Conservation (phyloP, 2,888 invertebrate species). For the Sicus ferrugineus region DNA sequence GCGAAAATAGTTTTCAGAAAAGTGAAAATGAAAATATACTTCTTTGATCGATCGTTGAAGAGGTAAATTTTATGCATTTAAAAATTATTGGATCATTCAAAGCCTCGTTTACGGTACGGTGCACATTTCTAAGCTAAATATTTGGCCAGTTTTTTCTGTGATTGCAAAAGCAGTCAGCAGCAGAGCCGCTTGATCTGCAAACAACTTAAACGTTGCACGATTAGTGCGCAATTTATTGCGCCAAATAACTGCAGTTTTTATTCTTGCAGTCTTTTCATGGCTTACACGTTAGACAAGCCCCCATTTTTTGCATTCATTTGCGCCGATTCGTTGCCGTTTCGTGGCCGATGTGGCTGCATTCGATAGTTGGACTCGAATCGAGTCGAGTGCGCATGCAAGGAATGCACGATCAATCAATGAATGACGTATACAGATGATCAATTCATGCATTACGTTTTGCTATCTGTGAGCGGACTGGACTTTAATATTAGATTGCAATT, state of each 20-base stretch:
- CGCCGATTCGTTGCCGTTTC: background rate
- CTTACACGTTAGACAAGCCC: conserved; percentile 24
- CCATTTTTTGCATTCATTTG: conserved; percentile 17
- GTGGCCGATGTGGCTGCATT: background rate
- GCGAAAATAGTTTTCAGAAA: too few species aligned
- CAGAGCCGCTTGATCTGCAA: background rate
- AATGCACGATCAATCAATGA: background rate
- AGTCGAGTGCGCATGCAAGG: background rate
- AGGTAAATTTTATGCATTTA: too few species aligned
- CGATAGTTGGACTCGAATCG: background rate
- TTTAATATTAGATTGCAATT: background rate
- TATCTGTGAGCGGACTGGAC: background rate
- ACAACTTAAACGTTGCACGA: background rate
- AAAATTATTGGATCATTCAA: too few species aligned
- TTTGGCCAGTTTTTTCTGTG: too few species aligned
- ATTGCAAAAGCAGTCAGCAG: too few species aligned
- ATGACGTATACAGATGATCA: background rate
- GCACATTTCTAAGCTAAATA: too few species aligned
- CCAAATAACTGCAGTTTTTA: background rate
- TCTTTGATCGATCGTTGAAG: too few species aligned
- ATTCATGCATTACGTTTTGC: background rate
- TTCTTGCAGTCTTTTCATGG: background rate
- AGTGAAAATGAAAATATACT: too few species aligned
- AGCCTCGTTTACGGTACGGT: too few species aligned
- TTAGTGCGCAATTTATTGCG: background rate